Conservation (phyloP, 1,140 invertebrate species). For the Drosophila tsacasi region DNA sequence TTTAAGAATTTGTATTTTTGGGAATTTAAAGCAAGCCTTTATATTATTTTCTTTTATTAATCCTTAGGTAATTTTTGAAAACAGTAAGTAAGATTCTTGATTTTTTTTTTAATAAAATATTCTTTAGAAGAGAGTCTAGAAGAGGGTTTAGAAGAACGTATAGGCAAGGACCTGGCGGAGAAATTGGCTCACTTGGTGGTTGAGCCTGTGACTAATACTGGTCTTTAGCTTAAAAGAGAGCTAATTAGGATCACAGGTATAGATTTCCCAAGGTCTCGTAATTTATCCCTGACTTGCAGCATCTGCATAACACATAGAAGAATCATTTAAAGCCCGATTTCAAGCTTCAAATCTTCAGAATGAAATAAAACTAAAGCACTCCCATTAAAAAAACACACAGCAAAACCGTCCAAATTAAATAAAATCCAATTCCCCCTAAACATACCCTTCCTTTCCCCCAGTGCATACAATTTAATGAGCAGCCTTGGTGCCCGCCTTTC, state of each 20-base stretch:
- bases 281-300: background rate
- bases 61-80: background rate
- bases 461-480: constrained; percentile 53
- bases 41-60: background rate
- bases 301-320: background rate
- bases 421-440: background rate
- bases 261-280: background rate
- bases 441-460: background rate
- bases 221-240: background rate
- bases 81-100: background rate
- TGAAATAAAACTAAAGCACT: background rate
- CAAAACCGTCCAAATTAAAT: background rate
- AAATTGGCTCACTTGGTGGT: too few relatives aligned
- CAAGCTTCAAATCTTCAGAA: background rate
- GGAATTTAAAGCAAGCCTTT: accelerated
- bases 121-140: too few relatives aligned
- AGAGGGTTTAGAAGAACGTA: too few relatives aligned
- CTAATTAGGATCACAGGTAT: background rate
- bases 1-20: background rate
- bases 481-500: constrained; percentile 35
- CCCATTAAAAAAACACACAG: too few relatives aligned
- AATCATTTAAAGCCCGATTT: background rate
- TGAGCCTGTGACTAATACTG: too few relatives aligned
- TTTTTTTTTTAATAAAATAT: background rate
- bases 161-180: too few relatives aligned